Evolutionary conservation across 2,888 invertebrate species (phyloP).

Genomic region (Andricus curvator): DNA sequence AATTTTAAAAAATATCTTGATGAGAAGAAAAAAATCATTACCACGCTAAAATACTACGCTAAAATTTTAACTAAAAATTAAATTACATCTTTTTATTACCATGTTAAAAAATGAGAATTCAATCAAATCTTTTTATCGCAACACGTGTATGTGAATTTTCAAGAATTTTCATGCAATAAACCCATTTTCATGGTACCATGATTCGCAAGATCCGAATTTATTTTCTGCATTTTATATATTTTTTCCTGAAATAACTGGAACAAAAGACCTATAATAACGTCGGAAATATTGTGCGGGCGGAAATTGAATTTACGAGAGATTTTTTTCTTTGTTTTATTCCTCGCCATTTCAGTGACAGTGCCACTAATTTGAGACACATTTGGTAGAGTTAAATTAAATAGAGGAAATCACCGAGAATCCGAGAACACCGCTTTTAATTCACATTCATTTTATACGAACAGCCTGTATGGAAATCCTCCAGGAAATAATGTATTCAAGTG

Average conservation of each 20-base stretch:
- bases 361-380: slow-evolving; percentile 12
- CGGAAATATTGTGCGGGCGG: not conserved
- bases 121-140: no score
- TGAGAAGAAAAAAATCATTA: no score
- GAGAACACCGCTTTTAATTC: not conserved
- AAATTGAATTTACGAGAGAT: slow-evolving; percentile 28
- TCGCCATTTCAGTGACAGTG: not conserved
- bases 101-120: no score
- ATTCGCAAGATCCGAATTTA: not conserved
- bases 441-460: not conserved
- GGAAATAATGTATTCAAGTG: not conserved
- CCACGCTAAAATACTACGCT: no score
- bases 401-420: not conserved
- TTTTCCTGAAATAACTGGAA: not conserved
- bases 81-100: no score
- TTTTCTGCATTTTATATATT: slow-evolving; percentile 6
- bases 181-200: not conserved
- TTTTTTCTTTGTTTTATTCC: slow-evolving; percentile 8
- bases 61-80: no score
- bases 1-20: no score
- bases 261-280: slow-evolving; percentile 20
- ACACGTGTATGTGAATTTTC: no score
- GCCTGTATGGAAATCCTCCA: not conserved
- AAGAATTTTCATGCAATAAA: no score
- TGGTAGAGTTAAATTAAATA: not conserved